phyloP scores from a whole-genome alignment of 2,888 invertebrate genomes.

The Pristionchus japonicus region DNA sequence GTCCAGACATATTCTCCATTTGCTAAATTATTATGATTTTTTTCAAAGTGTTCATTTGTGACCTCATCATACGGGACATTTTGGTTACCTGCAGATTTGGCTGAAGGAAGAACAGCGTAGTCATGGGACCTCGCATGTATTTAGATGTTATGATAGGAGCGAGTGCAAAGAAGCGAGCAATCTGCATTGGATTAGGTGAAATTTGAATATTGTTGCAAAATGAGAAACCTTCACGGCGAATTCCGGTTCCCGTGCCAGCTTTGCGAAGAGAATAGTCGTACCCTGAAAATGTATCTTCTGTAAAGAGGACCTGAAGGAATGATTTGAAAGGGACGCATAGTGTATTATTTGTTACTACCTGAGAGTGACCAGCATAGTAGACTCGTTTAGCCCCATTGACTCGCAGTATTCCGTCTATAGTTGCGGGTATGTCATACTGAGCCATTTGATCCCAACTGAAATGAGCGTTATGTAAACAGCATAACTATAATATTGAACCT shows the following conservation, averaged over 20 bases:
- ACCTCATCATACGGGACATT: too few relatives aligned
- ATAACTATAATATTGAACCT: too few relatives aligned
- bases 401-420: neutral
- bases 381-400: neutral
- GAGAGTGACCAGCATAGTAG: constrained; percentile 35
- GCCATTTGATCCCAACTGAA: constrained; percentile 46
- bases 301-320: too few relatives aligned
- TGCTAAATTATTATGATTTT: too few relatives aligned
- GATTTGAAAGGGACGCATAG: too few relatives aligned
- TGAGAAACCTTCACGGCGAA: constrained; percentile 3
- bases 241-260: neutral
- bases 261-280: constrained; percentile 1
- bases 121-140: constrained; percentile 26
- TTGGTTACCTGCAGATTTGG: constrained; percentile 24
- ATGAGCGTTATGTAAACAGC: too few relatives aligned
- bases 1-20: neutral
- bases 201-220: too few relatives aligned
- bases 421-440: constrained; percentile 3
- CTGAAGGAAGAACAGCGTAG: neutral
- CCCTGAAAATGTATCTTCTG: too few relatives aligned
- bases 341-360: too few relatives aligned
- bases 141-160: constrained; percentile 1
- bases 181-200: too few relatives aligned
- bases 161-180: constrained; percentile 43
- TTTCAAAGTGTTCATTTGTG: too few relatives aligned